Conservation (phyloP, 2,797 vertebrate species). For the Holocentrus rufus region DNA sequence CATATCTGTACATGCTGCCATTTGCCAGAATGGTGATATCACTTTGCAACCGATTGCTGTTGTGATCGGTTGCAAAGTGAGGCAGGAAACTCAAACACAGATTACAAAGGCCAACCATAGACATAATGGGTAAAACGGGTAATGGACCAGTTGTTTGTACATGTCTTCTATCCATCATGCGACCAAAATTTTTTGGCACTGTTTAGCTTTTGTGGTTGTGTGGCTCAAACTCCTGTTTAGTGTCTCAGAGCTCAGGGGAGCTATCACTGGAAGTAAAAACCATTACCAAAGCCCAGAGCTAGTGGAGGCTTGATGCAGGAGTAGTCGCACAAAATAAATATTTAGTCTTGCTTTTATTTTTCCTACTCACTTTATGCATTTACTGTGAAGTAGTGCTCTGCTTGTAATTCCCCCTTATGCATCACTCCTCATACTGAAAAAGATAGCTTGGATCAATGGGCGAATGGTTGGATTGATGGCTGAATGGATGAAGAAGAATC, state of each 20-base stretch:
- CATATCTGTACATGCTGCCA: neutral
- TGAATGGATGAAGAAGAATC: neutral
- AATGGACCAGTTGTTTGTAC: slow-evolving; percentile 27
- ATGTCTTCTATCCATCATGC: slow-evolving; percentile 28
- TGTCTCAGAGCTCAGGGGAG: slow-evolving; percentile 26
- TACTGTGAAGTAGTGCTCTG: slow-evolving; percentile 7
- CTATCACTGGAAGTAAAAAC: slow-evolving; percentile 20
- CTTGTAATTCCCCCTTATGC: slow-evolving; percentile 28
- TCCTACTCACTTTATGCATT: slow-evolving; percentile 7
- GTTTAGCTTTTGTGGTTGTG: neutral
- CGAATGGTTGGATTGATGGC: neutral
- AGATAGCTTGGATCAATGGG: neutral
- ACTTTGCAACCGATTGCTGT: neutral
- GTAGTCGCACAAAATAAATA: slow-evolving; percentile 54
- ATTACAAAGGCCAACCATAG: slow-evolving; percentile 6
- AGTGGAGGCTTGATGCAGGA: slow-evolving; percentile 25
- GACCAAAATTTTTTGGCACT: slow-evolving; percentile 2
- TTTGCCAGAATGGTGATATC: neutral
- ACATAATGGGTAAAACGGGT: slow-evolving; percentile 24
- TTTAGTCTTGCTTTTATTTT: slow-evolving; percentile 49
- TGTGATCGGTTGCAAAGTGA: slow-evolving; percentile 7
- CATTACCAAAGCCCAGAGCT: neutral
- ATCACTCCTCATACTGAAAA: slow-evolving; percentile 11
- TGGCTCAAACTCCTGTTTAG: slow-evolving; percentile 28
- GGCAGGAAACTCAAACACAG: neutral